Conservation (phyloP, 2,888 invertebrate species). For the Drosophila kuntzei region DNA sequence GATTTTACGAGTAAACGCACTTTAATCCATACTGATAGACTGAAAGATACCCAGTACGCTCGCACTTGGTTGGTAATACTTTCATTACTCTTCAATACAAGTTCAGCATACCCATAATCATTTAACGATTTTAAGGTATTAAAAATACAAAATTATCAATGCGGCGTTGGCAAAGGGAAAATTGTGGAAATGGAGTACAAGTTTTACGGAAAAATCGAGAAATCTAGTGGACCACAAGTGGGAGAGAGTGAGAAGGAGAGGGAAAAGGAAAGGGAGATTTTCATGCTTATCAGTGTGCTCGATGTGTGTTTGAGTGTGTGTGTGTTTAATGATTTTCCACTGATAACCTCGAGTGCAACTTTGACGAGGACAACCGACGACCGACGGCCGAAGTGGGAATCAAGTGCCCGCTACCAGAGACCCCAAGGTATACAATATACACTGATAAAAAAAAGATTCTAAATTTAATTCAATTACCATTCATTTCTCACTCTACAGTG, state of each 20-base stretch:
- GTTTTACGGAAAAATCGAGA: slow-evolving; percentile 4
- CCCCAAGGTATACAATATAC: slow-evolving; percentile 13
- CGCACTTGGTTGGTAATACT: background rate
- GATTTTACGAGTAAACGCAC: background rate
- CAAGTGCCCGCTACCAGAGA: slow-evolving; percentile 40
- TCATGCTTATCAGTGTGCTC: slow-evolving; percentile 38
- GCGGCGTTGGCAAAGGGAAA: slow-evolving; percentile 15
- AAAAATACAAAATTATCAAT: background rate
- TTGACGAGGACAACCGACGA: slow-evolving; percentile 42
- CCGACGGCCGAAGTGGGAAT: slow-evolving; percentile 11
- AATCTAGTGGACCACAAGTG: background rate
- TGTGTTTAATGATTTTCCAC: slow-evolving; percentile 66
- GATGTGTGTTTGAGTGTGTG: slow-evolving; percentile 19
- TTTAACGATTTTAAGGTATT: slow-evolving; percentile 3
- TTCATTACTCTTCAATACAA: too few species aligned
- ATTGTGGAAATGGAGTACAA: slow-evolving; percentile 5
- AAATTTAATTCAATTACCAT: too few species aligned
- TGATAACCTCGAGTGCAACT: slow-evolving; percentile 76
- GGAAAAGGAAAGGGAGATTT: slow-evolving; percentile 20
- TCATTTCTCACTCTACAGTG: too few species aligned
- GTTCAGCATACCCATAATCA: background rate
- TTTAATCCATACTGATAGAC: background rate
- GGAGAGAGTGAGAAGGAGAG: background rate
- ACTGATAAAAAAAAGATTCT: too few species aligned
- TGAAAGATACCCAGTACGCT: background rate